Evolutionary conservation across 2,113 vertebrate species (phyloP), one percentile per base, ranked within the genome.

Genomic region (Panthera leo): DNA sequence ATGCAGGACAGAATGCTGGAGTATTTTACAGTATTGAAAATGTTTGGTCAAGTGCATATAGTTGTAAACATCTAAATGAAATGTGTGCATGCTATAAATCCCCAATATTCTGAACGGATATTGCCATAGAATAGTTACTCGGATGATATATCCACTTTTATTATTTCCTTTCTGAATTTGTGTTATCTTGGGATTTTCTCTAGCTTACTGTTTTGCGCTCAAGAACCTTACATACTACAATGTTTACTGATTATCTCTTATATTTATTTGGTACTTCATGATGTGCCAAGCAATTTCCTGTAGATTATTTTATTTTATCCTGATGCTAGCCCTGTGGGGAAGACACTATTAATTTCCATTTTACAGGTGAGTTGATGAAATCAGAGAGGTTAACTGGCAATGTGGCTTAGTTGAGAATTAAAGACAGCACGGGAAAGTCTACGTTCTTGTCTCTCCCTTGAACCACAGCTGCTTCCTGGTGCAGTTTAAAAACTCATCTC

Each of bases 231-330:
- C n/a, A 42, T 3, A 34, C 23, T 11, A 27, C n/a, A 55, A 2
- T 73, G 89, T 85, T 61, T 29, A 67, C 92, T 78, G 61, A 75
- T 31, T 78, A 48, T 78, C 58, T 76, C 58, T 80, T 63, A 0
- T 27, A 75, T 80, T 94, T 89, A 42, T 31, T 53, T 0, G 18
- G 67, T 13, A 39, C 27, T 91, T 96, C 71, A 89, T 3, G 71
- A 85, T 88, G 82, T 88, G 53, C 80, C 68, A 68, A 96, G 94
- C 42, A 73, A 80, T 75, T 95, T 95, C 85, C 78, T 88, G 48
- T 93, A 51, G 71, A 80, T 75, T 88, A 75, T 51, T 80, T 95
- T 95, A 90, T 91, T 97, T 96, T 84, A 63, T 76, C 34, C 61
- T 80, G 83, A 68, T 36, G 23, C 55, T 23, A 36, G 91, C 23